A percentile compares a stretch with the other conserved stretches of the same genome.
These are phyloP conservation scores for Bombus ignitus DNA, from an alignment of 1,140 invertebrate genomes.

Conservation along the genomic window DNA sequence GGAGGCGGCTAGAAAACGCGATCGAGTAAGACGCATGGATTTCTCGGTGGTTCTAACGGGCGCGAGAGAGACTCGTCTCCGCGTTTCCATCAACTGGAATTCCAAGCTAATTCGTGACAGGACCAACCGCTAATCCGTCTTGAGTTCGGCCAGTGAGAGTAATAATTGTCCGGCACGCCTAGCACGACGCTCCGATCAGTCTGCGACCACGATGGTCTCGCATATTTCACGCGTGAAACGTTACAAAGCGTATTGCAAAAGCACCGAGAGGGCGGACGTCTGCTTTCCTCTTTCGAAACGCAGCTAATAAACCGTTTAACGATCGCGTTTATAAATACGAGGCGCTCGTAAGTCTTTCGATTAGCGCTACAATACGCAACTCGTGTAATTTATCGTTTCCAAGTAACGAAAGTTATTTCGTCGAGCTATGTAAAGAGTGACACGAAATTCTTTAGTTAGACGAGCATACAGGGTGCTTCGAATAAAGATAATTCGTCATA, in stretches of 20 bases:
- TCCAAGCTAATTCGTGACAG: slow-evolving; percentile 75
- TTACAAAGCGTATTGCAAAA: slow-evolving; percentile 23
- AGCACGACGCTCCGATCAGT: slow-evolving; percentile 73
- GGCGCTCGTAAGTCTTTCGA: slow-evolving; percentile 22
- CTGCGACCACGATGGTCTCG: slow-evolving; percentile 25
- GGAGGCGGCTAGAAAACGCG: slow-evolving; percentile 5
- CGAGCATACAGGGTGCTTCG: too few relatives aligned
- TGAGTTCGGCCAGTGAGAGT: slow-evolving; percentile 55
- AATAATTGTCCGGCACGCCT: slow-evolving; percentile 75
- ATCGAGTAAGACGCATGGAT: slow-evolving; percentile 29
- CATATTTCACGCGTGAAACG: slow-evolving; percentile 29
- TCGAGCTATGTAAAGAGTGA: too few relatives aligned
- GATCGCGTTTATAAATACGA: slow-evolving; percentile 47
- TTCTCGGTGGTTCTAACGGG: not conserved
- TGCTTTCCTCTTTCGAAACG: not conserved
- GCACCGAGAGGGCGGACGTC: not conserved
- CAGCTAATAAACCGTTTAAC: slow-evolving; percentile 49
- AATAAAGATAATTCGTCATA: too few relatives aligned
- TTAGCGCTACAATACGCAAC: slow-evolving; percentile 16
- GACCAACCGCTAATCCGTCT: slow-evolving; percentile 68
- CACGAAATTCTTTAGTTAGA: too few relatives aligned
- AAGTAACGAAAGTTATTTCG: not conserved
- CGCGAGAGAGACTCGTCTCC: slow-evolving; percentile 21
- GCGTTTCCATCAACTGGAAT: slow-evolving; percentile 61
- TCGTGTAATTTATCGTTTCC: slow-evolving; percentile 20